Percentiles rank a stretch among this genome's conserved stretches.
Evolutionary conservation across 2,888 invertebrate species (phyloP).

Genomic region (Clistopyga incitator): DNA sequence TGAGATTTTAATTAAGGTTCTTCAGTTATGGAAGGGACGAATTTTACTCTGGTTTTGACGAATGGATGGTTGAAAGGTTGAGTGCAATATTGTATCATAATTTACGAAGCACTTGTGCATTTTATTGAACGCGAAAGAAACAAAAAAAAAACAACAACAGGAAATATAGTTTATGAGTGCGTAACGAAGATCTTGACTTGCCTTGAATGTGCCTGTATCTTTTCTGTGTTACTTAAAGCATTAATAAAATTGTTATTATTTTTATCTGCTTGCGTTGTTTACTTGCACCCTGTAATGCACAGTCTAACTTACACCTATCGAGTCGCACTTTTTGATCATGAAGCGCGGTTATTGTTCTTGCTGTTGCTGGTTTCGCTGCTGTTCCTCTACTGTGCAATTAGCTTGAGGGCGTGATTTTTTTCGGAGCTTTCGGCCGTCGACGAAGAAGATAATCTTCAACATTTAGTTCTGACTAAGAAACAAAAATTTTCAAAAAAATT

Average conservation of each 20-base stretch:
- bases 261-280: conserved; percentile 78
- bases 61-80: conserved; percentile 35
- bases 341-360: conserved; percentile 30
- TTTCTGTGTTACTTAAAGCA: conserved; percentile 78
- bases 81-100: conserved; percentile 54
- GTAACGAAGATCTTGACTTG: conserved; percentile 54
- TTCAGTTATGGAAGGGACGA: not conserved
- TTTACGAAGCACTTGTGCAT: conserved; percentile 16
- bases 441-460: not conserved
- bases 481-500: not conserved
- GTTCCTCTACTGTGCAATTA: conserved; percentile 10
- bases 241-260: conserved; percentile 82
- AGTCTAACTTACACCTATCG: conserved; percentile 20
- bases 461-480: not conserved
- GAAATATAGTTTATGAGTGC: conserved; percentile 26
- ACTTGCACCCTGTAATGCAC: conserved; percentile 70
- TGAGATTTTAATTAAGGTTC: conserved; percentile 9
- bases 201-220: conserved; percentile 78
- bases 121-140: conserved; percentile 24
- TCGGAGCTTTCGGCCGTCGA: conserved; percentile 41
- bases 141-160: not conserved
- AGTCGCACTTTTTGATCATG: conserved; percentile 5
- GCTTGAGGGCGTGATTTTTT: conserved; percentile 32
- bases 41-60: conserved; percentile 27
- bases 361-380: conserved; percentile 15